Evolutionary conservation across 2,888 invertebrate genomes (phyloP).

Genomic region (Athalia rosae): DNA sequence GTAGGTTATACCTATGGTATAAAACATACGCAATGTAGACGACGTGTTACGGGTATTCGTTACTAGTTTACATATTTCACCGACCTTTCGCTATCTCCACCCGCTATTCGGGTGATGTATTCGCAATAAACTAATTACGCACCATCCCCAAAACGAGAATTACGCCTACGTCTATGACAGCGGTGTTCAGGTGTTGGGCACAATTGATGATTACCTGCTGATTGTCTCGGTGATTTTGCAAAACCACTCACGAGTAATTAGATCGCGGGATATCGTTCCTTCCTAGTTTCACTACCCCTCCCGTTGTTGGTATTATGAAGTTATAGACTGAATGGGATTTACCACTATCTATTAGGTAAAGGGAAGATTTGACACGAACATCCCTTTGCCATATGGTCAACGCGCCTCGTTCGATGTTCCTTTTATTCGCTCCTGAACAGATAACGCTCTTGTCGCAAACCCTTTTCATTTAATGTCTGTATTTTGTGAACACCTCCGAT

Average conservation of each 20-base stretch:
- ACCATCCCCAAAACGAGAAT: not conserved
- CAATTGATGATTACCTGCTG: slow-evolving; percentile 61
- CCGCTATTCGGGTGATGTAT: slow-evolving; percentile 37
- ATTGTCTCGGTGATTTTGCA: slow-evolving; percentile 59
- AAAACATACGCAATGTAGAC: not conserved
- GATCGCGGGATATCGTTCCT: slow-evolving; percentile 58
- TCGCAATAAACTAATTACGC: slow-evolving; percentile 48
- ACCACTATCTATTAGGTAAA: slow-evolving; percentile 27
- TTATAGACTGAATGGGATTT: slow-evolving; percentile 34
- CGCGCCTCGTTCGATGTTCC: slow-evolving; percentile 18
- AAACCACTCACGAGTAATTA: slow-evolving; percentile 65
- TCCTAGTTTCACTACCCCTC: not conserved
- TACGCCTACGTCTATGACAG: no score
- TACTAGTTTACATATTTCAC: slow-evolving; percentile 43
- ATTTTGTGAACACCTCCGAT: slow-evolving; percentile 23
- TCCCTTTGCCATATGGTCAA: slow-evolving; percentile 27
- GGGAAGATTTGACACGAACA: slow-evolving; percentile 39
- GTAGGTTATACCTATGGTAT: not conserved
- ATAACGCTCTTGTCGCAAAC: slow-evolving; percentile 34
- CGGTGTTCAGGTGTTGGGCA: slow-evolving; percentile 37
- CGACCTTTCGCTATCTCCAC: slow-evolving; percentile 33
- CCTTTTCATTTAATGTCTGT: slow-evolving; percentile 34
- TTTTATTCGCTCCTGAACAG: slow-evolving; percentile 36
- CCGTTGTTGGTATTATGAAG: slow-evolving; percentile 50
- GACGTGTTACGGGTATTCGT: slow-evolving; percentile 34